A percentile compares a stretch with the other conserved stretches of the same genome.
Conservation (phyloP, 2,888 invertebrate genomes). For the Clunio marinus region DNA sequence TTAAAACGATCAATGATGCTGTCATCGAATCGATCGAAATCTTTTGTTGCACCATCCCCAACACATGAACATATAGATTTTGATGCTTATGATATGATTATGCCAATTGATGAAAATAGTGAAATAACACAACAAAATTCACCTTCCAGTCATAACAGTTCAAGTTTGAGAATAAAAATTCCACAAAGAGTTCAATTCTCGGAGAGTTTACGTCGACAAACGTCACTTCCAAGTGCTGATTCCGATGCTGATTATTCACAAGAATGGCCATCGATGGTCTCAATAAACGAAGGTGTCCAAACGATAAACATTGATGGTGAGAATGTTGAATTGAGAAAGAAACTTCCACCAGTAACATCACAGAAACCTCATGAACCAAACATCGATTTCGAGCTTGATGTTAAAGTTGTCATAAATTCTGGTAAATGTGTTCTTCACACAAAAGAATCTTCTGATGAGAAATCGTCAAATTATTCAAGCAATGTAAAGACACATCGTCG, state of each 20-base stretch:
- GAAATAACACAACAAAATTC: conserved; percentile 56
- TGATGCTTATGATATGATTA: conserved; percentile 49
- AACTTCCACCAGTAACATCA: conserved; percentile 51
- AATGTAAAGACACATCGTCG: conserved; percentile 48
- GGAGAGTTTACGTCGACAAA: conserved; percentile 58
- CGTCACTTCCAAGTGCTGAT: conserved; percentile 71
- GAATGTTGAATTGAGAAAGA: conserved; percentile 58
- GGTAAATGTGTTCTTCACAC: conserved; percentile 96
- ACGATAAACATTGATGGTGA: conserved; percentile 62
- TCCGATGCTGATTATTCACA: conserved; percentile 52
- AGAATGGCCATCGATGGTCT: conserved; percentile 46
- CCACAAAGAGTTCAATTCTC: conserved; percentile 49
- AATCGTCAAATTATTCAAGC: conserved; percentile 54
- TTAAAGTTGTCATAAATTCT: conserved; percentile 93
- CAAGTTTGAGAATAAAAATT: conserved; percentile 60
- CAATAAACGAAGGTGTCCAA: conserved; percentile 44
- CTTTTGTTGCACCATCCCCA: conserved; percentile 68
- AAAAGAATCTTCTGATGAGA: conserved; percentile 62
- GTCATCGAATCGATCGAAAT: conserved; percentile 66
- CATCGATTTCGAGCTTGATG: conserved; percentile 92
- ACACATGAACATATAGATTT: conserved; percentile 57
- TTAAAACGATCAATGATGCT: conserved; percentile 52
- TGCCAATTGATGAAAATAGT: conserved; percentile 49
- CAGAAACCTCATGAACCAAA: conserved; percentile 72
- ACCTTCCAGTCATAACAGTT: conserved; percentile 65